Conservation (phyloP, 2,888 invertebrate species). For the Sinotaia quadrata region DNA sequence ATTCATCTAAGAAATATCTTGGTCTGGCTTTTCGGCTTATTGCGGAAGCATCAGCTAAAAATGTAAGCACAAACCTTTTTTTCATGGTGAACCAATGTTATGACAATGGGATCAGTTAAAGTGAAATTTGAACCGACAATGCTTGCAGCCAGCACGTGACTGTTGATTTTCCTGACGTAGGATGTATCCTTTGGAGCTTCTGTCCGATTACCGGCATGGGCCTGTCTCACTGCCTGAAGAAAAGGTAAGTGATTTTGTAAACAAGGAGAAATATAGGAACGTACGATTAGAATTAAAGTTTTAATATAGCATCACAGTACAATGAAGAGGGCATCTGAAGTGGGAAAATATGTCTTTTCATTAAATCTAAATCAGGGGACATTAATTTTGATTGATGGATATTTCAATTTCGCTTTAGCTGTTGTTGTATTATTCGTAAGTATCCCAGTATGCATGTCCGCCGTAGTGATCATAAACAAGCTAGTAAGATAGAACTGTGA, state of each 20-base stretch:
- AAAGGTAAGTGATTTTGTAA: neutral
- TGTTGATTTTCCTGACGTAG: conserved; percentile 28
- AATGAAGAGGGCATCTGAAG: too few relatives aligned
- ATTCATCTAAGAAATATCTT: too few relatives aligned
- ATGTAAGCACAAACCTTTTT: conserved; percentile 10
- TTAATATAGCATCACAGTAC: neutral
- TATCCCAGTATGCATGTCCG: too few relatives aligned
- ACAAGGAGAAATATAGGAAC: too few relatives aligned
- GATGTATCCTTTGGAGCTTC: neutral
- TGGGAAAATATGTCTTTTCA: too few relatives aligned
- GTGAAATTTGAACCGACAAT: conserved; percentile 18
- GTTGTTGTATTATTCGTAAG: too few relatives aligned
- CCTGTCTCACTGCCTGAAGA: conserved; percentile 1
- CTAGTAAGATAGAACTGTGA: too few relatives aligned
- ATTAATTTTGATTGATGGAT: too few relatives aligned
- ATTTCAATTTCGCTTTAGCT: too few relatives aligned
- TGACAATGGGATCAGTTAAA: conserved; percentile 12
- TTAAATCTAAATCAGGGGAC: too few relatives aligned
- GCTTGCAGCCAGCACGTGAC: conserved; percentile 31
- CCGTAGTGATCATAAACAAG: too few relatives aligned
- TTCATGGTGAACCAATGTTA: conserved; percentile 16
- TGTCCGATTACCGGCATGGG: neutral
- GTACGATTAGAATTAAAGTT: neutral
- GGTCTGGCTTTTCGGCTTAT: too few relatives aligned
- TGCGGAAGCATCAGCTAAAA: neutral